Evolutionary conservation across 2,113 vertebrate species (phyloP).

Genomic region (Nycticorax nycticorax): DNA sequence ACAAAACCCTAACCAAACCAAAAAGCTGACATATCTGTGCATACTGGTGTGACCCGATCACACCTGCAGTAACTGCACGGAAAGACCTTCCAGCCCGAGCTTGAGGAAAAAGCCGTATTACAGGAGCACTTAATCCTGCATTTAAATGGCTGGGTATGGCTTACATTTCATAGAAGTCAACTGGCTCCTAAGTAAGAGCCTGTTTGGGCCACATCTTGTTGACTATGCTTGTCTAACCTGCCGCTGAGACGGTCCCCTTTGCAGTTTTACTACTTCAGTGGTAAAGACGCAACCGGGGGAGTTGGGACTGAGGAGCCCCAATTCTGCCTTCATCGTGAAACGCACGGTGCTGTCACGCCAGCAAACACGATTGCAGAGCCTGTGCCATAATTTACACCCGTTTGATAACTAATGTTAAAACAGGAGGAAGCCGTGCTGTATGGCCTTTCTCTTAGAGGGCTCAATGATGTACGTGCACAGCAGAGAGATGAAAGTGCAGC

Average conservation of each 20-base stretch:
- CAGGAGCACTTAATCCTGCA: neutral
- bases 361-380: neutral
- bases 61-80: neutral
- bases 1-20: neutral
- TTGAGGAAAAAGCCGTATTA: neutral
- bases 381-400: neutral
- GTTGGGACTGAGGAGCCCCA: neutral
- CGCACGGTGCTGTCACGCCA: accelerated
- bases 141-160: neutral
- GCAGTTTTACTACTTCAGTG: neutral
- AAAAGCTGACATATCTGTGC: neutral
- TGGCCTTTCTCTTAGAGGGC: neutral
- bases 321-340: neutral
- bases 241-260: neutral
- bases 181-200: neutral
- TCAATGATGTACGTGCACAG: neutral
- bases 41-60: neutral
- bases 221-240: neutral
- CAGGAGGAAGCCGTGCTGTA: neutral
- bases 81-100: neutral
- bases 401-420: neutral
- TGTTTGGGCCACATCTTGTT: neutral
- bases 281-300: neutral
- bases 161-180: neutral
- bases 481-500: neutral